Conservation (phyloP, 2,797 vertebrate genomes). For the Crenichthys baileyi region DNA sequence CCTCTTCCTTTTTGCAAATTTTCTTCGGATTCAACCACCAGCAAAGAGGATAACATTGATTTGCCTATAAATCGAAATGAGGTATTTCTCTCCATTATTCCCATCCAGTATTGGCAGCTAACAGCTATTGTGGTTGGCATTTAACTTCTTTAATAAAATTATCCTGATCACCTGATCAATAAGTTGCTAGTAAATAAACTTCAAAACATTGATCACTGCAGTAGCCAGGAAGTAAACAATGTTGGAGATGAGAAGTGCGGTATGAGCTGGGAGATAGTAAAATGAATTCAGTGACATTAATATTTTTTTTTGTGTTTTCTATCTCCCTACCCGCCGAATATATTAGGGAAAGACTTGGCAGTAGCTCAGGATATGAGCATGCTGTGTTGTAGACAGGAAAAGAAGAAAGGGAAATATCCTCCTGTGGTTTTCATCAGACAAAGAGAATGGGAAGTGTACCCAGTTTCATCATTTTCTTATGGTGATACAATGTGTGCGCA, state of each 20-base stretch:
- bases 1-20: conserved; percentile 8
- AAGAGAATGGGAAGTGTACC: conserved; percentile 44
- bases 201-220: conserved; percentile 24
- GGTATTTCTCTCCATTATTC: conserved; percentile 21
- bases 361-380: conserved; percentile 52
- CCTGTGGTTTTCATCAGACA: conserved; percentile 47
- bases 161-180: conserved; percentile 65
- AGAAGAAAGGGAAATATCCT: conserved; percentile 46
- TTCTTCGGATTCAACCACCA: conserved; percentile 14
- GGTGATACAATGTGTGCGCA: neutral
- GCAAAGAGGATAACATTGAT: conserved; percentile 39
- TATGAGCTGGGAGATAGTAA: conserved; percentile 13
- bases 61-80: conserved; percentile 49
- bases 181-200: conserved; percentile 54
- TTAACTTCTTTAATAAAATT: conserved; percentile 66
- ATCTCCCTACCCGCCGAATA: conserved; percentile 35
- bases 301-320: conserved; percentile 36
- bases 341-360: conserved; percentile 37
- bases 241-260: neutral
- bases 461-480: conserved; percentile 32
- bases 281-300: conserved; percentile 36
- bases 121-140: conserved; percentile 62
- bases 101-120: conserved; percentile 42
- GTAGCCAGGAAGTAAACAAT: conserved; percentile 14
- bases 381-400: conserved; percentile 37